Evolutionary conservation across 2,797 vertebrate species (phyloP), one percentile per base, ranked within the genome.

Genomic region (Ispidina lecontei): DNA sequence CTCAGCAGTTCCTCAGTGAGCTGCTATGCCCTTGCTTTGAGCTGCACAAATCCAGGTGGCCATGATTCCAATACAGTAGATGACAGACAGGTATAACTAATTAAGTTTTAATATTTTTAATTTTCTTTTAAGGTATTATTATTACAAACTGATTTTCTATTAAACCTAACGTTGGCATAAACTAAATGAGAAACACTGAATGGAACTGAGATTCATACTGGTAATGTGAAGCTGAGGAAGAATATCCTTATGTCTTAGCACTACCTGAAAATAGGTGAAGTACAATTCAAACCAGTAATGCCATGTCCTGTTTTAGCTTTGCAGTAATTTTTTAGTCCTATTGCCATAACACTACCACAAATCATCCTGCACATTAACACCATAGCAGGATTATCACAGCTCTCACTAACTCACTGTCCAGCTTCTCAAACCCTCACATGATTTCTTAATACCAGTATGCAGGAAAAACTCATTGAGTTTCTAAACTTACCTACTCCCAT

Each of bases 311-410:
- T 7, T 74, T 37, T 41, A 87, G 31, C 21, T 89, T 41, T 77
- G 58, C 47, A 68, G n/a, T 29, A 25, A 55, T 10, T 22, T 33
- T 6, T n/a, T 39, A 70, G 18, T 65, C 59, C 29, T 47, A 49
- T 7, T 63, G n/a, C 15, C 12, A 3, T 26, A 77, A 67, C 11
- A 8, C 17, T 19, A 28, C 21, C 0, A 1, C 0, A 0, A 17
- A 75, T 21, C 19, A 68, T 44, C n/a, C 46, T 37, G 28, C 4
- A 3, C 11, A 10, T 37, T 55, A 60, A 9, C 49, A 41, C 9
- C 25, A 6, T 13, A 60, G 23, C 2, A 44, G 28, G 35, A 83
- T 29, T 82, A 28, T 9, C 39, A 35, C 26, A 76, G 31, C 35
- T 49, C 39, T 68, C 44, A 31, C 12, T 43, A 67, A 47, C 11